These are phyloP conservation scores for Martes martes DNA, from an alignment of 2,113 vertebrate species.

Conservation along the genomic window DNA sequence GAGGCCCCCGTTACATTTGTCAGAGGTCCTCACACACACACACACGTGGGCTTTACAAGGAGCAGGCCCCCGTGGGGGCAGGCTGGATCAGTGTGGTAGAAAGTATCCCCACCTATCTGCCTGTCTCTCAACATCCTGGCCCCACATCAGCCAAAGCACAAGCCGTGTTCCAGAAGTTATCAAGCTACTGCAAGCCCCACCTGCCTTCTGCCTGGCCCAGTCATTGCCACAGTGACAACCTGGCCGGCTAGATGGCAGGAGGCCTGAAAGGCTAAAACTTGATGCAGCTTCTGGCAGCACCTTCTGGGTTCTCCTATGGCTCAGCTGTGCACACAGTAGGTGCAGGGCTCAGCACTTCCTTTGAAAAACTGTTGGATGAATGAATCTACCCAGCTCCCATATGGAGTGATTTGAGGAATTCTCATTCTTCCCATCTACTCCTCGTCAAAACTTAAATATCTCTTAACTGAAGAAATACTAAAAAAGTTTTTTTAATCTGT, in stretches of 20 bases:
- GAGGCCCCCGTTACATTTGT: conserved; percentile 51
- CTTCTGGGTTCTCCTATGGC: background rate
- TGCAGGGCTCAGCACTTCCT: background rate
- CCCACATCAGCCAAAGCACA: background rate
- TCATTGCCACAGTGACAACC: background rate
- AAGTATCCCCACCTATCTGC: background rate
- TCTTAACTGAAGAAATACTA: background rate
- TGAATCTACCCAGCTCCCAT: background rate
- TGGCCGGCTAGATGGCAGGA: background rate
- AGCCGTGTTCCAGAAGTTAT: background rate
- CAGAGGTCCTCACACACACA: conserved; percentile 43
- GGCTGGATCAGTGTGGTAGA: background rate
- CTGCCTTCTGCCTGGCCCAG: background rate
- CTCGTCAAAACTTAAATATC: background rate
- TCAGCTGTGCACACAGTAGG: background rate
- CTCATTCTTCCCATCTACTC: background rate
- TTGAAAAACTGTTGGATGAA: background rate
- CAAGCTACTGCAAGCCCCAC: background rate
- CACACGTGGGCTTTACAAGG: conserved; percentile 12
- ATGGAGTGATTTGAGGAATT: background rate
- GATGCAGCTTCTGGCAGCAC: background rate
- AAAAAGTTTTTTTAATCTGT: background rate
- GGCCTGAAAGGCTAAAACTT: background rate
- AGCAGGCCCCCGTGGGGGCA: background rate
- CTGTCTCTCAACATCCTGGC: background rate